These are phyloP conservation scores for Lamprotornis superbus DNA, from an alignment of 2,113 vertebrate species.

Conservation along the genomic window DNA sequence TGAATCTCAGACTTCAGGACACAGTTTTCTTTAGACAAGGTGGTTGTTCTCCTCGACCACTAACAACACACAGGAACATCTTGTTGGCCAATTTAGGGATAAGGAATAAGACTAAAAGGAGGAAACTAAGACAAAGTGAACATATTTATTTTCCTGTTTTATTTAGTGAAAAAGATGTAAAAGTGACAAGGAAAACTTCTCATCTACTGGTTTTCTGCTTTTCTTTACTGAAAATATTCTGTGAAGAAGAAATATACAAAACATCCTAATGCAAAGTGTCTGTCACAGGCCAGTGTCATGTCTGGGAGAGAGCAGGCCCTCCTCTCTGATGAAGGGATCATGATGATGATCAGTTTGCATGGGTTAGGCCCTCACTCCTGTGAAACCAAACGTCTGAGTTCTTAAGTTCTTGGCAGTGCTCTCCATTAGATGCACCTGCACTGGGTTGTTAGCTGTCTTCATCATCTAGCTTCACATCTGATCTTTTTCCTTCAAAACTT, in stretches of 20 bases:
- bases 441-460: neutral
- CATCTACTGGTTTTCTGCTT: neutral
- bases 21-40: neutral
- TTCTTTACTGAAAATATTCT: neutral
- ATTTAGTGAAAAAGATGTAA: neutral
- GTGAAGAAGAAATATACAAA: neutral
- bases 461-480: neutral
- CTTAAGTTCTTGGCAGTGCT: neutral
- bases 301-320: neutral
- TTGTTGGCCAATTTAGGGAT: neutral
- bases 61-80: accelerated
- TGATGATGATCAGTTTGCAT: neutral
- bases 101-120: neutral
- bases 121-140: neutral
- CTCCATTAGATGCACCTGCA: neutral
- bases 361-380: neutral
- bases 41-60: neutral
- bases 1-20: neutral
- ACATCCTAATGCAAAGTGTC: neutral
- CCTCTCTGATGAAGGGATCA: neutral
- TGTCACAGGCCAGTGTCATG: accelerated
- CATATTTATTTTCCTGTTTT: neutral
- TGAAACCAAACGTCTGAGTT: neutral
- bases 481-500: neutral
- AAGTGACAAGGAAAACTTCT: neutral